Base-by-base conservation (phyloP, 2,797 vertebrate species). In the Hydrophis major region DNA sequence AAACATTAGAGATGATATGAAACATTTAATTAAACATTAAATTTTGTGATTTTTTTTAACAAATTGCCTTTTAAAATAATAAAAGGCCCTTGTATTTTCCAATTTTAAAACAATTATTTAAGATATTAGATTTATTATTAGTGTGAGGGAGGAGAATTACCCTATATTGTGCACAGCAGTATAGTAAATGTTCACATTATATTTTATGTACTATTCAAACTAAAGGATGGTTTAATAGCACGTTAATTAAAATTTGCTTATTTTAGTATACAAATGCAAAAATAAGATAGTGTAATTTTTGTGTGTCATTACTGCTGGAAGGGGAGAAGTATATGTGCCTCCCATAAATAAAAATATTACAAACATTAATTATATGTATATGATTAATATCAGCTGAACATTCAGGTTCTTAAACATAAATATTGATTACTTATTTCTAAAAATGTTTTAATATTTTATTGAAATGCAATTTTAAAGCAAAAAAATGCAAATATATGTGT, bases 221-320 rank as follows among this genome's bases (percentile, higher is more conserved):
- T 92, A 94, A 94, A 94, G 92, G 92, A 93, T 94, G 87, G 94
- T 78, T 92, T 93, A 89, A 93, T 94, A 93, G 94, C 92, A 93
- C 87, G 94, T 94, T 94, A 90, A 92, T 96, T 94, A 93, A 96
- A 93, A 60, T 53, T 94, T 92, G 86, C 56, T 97, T 95, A 96
- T 94, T 94, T 96, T 90, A 96, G 74, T 88, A 25, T 94, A 78
- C 86, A 22, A 91, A 94, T 63, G 91, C 92, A 95, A 94, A 95
- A 92, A 92, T 42, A 95, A 91, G 90, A 60, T 96, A 95, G 95
- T 95, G 96, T 96, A 95, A 90, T 97, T 97, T 96, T 97, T 94
- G 96, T 93, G 92, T 90, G 27, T 90, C 94, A 42, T 93, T 96
- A 94, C 47, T 94, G 93, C 91, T 63, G 74, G 63, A 94, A 94